Evolutionary conservation across 2,888 invertebrate species (phyloP).

Genomic region (Heliconius ethilla): DNA sequence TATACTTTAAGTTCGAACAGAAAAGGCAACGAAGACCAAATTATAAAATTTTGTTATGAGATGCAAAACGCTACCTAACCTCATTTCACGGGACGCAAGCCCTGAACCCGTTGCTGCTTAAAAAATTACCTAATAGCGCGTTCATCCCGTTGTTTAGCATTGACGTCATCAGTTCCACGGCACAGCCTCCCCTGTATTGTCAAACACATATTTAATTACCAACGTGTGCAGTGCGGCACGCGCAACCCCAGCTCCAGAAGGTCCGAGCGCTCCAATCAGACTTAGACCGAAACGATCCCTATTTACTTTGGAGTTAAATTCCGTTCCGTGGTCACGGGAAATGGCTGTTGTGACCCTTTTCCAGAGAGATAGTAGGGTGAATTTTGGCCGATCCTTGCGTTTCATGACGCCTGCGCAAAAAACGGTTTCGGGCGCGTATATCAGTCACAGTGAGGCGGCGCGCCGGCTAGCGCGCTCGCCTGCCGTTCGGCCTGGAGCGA

Average conservation of each 20-base stretch:
- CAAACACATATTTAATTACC: slow-evolving; percentile 81
- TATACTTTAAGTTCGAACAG: slow-evolving; percentile 12
- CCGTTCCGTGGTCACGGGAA: slow-evolving; percentile 33
- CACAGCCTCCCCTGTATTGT: slow-evolving; percentile 76
- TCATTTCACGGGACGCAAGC: slow-evolving; percentile 38
- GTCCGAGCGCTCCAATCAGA: slow-evolving; percentile 33
- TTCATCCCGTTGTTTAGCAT: slow-evolving; percentile 54
- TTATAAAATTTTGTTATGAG: slow-evolving; percentile 26
- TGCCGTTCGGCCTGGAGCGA: slow-evolving; percentile 72
- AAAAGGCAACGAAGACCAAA: slow-evolving; percentile 18
- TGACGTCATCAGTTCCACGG: slow-evolving; percentile 73
- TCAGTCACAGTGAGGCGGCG: slow-evolving; percentile 78
- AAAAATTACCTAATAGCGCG: slow-evolving; percentile 51
- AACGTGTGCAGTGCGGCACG: slow-evolving; percentile 82
- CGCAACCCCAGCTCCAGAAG: slow-evolving; percentile 60
- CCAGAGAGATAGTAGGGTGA: slow-evolving; percentile 54
- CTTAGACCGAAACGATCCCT: slow-evolving; percentile 39
- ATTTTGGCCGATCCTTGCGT: slow-evolving; percentile 77
- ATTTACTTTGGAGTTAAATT: slow-evolving; percentile 39
- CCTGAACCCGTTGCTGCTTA: slow-evolving; percentile 40
- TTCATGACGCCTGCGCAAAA: slow-evolving; percentile 73
- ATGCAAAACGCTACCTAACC: slow-evolving; percentile 35
- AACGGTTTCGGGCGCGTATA: slow-evolving; percentile 59
- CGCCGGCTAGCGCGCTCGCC: slow-evolving; percentile 82
- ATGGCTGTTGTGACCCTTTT: slow-evolving; percentile 52